Conservation (phyloP, 2,797 vertebrate species). For the Esox lucius region DNA sequence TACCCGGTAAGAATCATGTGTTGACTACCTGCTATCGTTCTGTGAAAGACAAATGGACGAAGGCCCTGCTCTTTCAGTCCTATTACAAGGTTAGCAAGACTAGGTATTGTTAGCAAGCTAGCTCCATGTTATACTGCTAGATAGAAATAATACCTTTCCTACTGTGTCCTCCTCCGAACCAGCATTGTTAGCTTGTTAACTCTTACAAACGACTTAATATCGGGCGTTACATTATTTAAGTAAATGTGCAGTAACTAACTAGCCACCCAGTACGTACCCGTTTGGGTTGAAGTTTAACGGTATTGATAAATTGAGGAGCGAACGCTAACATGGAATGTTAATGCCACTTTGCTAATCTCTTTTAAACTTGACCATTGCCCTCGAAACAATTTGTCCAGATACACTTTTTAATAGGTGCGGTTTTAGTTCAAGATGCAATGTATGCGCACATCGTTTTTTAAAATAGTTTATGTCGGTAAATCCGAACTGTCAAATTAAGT, state of each 20-base stretch:
- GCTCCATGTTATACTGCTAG: not conserved
- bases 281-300: not conserved
- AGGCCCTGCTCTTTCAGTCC: conserved; percentile 59
- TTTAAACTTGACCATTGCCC: not conserved
- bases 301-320: not conserved
- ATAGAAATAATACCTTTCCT: not conserved
- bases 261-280: not conserved
- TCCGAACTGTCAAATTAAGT: not conserved
- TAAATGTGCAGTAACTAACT: not conserved
- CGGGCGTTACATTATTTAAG: not conserved
- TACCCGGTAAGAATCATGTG: conserved; percentile 63
- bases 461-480: not conserved
- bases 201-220: not conserved
- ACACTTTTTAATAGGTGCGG: not conserved
- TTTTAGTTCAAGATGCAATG: not conserved
- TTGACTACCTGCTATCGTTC: not conserved
- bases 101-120: not conserved
- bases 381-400: not conserved
- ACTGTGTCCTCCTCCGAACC: not conserved
- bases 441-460: not conserved
- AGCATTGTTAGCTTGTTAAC: not conserved
- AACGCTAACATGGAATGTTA: not conserved
- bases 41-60: not conserved
- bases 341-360: not conserved
- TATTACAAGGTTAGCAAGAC: not conserved